phyloP scores from a whole-genome alignment of 2,797 vertebrate genomes.

The Eulemur rubriventer region DNA sequence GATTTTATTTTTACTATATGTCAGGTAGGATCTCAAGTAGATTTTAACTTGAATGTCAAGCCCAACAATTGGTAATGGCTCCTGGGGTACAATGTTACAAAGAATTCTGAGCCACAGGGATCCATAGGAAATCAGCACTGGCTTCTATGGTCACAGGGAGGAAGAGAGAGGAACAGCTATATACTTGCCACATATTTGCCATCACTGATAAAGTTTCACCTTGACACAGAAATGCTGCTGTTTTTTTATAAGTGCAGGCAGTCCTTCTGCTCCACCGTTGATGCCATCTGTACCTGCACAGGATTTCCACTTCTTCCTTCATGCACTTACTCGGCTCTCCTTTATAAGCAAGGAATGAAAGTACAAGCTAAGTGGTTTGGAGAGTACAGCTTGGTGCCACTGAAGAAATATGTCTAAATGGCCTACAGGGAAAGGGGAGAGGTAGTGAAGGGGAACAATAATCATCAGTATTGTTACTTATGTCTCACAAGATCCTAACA shows the following conservation, averaged over 20 bases:
- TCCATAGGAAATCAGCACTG: background rate
- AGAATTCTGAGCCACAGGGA: background rate
- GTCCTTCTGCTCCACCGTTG: background rate
- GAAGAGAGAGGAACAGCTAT: background rate
- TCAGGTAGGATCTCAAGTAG: background rate
- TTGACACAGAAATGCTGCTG: background rate
- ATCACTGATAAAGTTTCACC: background rate
- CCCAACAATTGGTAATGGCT: background rate
- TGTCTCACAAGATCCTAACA: background rate
- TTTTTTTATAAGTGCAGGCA: background rate
- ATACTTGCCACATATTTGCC: background rate
- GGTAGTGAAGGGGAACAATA: background rate
- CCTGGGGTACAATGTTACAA: background rate
- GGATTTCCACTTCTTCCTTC: background rate
- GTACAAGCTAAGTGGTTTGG: background rate
- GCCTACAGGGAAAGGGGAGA: background rate
- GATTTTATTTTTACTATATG: background rate
- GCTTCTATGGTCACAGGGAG: background rate
- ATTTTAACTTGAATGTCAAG: background rate
- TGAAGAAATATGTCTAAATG: background rate
- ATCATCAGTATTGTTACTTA: background rate
- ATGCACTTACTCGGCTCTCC: background rate
- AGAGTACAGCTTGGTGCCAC: background rate
- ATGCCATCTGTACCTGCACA: too few species aligned
- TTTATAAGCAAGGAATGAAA: background rate